Conservation (phyloP, 2,888 invertebrate species). For the Agonopterix arenella region DNA sequence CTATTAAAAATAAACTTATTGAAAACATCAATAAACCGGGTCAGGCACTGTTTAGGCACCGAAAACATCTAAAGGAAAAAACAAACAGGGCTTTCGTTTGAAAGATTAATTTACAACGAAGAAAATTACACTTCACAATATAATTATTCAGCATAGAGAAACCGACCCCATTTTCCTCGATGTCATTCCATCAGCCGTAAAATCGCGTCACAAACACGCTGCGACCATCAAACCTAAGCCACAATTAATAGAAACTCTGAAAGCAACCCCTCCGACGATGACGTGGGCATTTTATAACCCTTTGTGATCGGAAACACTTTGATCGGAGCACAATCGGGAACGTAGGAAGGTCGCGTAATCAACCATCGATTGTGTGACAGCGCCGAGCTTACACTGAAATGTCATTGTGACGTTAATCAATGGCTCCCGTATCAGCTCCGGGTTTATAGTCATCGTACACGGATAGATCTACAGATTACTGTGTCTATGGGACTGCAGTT, state of each 20-base stretch:
- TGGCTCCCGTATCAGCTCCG: conserved; percentile 1
- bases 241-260: conserved; percentile 48
- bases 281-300: conserved; percentile 58
- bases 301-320: conserved; percentile 65
- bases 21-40: too few relatives aligned
- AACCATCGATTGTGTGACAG: conserved; percentile 43
- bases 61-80: too few relatives aligned
- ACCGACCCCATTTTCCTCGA: conserved; percentile 7
- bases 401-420: conserved; percentile 27
- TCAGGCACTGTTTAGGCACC: too few relatives aligned
- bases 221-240: conserved; percentile 26
- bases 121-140: too few relatives aligned
- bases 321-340: conserved; percentile 33
- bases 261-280: conserved; percentile 36
- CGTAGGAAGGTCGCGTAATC: conserved; percentile 51
- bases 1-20: too few relatives aligned
- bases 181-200: conserved; percentile 2
- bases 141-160: neutral
- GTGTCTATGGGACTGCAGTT: too few relatives aligned
- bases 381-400: conserved; percentile 27
- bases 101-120: too few relatives aligned
- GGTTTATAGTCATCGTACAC: too few relatives aligned
- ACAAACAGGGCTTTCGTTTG: too few relatives aligned
- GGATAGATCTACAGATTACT: too few relatives aligned
- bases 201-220: conserved; percentile 14